Conservation (phyloP, 2,797 vertebrate genomes). For the Saxicola maurus region DNA sequence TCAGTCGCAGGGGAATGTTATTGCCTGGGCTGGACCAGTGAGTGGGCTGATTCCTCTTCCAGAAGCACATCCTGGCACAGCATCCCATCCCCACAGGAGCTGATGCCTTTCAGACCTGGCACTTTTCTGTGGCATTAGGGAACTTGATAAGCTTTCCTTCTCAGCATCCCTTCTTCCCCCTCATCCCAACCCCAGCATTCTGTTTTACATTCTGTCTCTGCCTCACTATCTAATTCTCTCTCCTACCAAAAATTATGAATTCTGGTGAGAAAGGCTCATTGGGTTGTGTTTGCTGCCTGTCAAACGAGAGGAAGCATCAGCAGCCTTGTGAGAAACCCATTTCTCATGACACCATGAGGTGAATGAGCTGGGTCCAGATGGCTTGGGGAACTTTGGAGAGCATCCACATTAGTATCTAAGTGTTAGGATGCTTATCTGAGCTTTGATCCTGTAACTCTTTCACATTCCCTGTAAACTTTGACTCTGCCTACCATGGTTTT, state of each 20-base stretch:
- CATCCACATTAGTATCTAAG: neutral
- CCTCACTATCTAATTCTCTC: neutral
- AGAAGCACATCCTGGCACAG: neutral
- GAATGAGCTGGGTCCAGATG: neutral
- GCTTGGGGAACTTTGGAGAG: neutral
- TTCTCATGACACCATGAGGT: neutral
- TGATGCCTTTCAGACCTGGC: neutral
- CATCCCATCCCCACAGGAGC: fast-evolving
- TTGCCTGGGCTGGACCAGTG: neutral
- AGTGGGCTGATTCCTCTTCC: neutral
- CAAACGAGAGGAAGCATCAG: slow-evolving; percentile 5
- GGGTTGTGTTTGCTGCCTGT: slow-evolving; percentile 13
- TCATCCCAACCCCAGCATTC: fast-evolving
- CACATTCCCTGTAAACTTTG: neutral
- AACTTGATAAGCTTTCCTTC: neutral
- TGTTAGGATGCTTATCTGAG: neutral
- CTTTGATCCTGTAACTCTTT: neutral
- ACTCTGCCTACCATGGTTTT: neutral
- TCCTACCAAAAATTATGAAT: neutral
- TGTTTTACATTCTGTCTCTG: neutral
- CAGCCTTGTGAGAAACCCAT: neutral
- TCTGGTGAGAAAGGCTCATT: neutral
- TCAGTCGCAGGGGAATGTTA: neutral
- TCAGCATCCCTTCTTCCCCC: neutral
- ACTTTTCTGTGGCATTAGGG: neutral